Evolutionary conservation across 2,888 invertebrate species (phyloP).

Genomic region (Pseudoips prasinana): DNA sequence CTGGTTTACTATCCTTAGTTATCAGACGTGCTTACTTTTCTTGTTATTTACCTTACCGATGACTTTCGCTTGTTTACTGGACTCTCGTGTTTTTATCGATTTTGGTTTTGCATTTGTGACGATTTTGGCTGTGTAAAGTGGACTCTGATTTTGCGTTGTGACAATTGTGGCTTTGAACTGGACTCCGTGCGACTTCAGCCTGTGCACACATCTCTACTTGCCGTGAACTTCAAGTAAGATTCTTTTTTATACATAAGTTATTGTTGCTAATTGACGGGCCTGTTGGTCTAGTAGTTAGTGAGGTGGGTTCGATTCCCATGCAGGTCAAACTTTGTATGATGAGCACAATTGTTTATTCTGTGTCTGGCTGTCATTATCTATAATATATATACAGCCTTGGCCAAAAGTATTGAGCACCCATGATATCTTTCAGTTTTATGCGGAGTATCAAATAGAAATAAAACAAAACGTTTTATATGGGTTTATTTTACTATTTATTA

Average conservation of each 20-base stretch:
- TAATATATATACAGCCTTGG: constrained; percentile 7
- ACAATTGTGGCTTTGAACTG: constrained; percentile 7
- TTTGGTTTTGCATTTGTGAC: constrained; percentile 1
- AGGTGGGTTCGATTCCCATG: constrained; percentile 7
- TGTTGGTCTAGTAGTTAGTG: constrained; percentile 8
- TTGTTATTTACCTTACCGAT: neutral
- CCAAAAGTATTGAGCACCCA: constrained; percentile 8
- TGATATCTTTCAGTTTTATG: constrained; percentile 12
- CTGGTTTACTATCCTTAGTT: constrained; percentile 13
- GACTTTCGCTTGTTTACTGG: too few relatives aligned
- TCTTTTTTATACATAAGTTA: too few relatives aligned
- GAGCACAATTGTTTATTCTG: constrained; percentile 4
- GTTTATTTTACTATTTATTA: constrained; percentile 11
- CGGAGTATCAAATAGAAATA: constrained; percentile 11
- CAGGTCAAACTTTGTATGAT: constrained; percentile 5
- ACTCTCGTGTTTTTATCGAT: constrained; percentile 10
- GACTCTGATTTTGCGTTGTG: constrained; percentile 16
- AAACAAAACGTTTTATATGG: constrained; percentile 11
- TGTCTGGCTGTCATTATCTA: constrained; percentile 11
- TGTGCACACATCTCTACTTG: neutral
- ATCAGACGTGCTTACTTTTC: constrained; percentile 7
- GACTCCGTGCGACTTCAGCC: too few relatives aligned
- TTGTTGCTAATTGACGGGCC: constrained; percentile 1
- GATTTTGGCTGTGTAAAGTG: constrained; percentile 6
- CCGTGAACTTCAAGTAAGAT: too few relatives aligned